A percentile compares a stretch with the other conserved stretches of the same genome.
Conservation (phyloP, 2,797 vertebrate genomes). For the Hydrocynus forskahlii region DNA sequence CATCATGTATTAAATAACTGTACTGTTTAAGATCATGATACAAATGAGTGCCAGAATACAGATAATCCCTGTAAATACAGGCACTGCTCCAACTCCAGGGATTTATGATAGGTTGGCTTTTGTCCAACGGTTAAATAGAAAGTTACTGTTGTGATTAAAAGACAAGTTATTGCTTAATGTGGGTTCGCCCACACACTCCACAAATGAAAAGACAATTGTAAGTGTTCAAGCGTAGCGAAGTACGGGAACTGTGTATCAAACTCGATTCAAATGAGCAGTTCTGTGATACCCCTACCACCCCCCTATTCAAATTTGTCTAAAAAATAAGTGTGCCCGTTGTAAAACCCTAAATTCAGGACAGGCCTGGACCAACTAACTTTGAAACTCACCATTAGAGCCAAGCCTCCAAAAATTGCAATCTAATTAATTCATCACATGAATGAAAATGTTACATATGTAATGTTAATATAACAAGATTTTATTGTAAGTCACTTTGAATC, state of each 20-base stretch:
- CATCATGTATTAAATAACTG: too few species aligned
- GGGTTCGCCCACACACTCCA: not conserved
- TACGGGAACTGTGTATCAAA: not conserved
- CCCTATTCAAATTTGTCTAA: not conserved
- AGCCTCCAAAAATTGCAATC: too few species aligned
- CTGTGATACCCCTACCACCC: not conserved
- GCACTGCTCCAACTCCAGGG: conserved; percentile 4
- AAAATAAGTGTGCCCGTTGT: not conserved
- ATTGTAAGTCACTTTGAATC: too few species aligned
- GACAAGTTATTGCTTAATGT: not conserved
- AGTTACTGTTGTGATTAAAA: conserved; percentile 11
- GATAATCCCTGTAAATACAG: conserved; percentile 25
- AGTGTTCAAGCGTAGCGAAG: too few species aligned
- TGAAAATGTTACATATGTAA: too few species aligned
- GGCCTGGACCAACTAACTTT: not conserved
- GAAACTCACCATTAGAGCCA: too few species aligned
- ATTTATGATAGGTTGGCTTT: not conserved
- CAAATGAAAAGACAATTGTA: not conserved
- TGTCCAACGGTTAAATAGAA: not conserved
- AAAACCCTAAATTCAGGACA: not conserved
- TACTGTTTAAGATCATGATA: too few species aligned
- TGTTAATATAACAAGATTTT: too few species aligned
- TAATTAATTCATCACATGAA: too few species aligned
- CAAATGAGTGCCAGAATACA: too few species aligned
- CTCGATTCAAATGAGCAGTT: conserved; percentile 7